Percentiles rank a stretch among this genome's conserved stretches.
Conservation (phyloP, 2,797 vertebrate species). For the Eupleurogrammus muticus region DNA sequence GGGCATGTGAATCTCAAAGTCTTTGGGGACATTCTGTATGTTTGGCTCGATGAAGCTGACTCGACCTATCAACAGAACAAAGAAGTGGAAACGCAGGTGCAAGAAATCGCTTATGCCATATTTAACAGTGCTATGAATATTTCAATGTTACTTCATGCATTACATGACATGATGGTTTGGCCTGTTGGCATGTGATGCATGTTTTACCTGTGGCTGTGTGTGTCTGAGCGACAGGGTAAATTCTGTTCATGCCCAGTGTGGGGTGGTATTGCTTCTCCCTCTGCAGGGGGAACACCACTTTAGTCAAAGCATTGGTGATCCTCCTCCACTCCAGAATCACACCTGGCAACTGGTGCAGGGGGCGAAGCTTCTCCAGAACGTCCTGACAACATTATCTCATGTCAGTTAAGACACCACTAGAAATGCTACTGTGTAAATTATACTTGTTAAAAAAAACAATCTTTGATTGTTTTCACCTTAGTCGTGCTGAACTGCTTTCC, state of each 20-base stretch:
- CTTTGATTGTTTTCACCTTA: slow-evolving; percentile 83
- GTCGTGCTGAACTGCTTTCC: slow-evolving; percentile 94
- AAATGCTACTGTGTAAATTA: background rate
- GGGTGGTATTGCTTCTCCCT: slow-evolving; percentile 88
- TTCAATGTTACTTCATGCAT: background rate
- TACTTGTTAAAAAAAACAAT: background rate
- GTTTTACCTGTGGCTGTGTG: slow-evolving; percentile 93
- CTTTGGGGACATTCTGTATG: slow-evolving; percentile 97
- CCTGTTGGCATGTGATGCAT: background rate
- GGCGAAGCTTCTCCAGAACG: slow-evolving; percentile 92
- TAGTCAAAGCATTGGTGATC: slow-evolving; percentile 95
- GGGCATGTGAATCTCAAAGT: slow-evolving; percentile 96
- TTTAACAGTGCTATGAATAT: background rate
- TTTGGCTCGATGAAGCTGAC: slow-evolving; percentile 96
- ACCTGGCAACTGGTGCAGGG: slow-evolving; percentile 92
- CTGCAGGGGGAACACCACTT: slow-evolving; percentile 95
- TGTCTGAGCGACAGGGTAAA: slow-evolving; percentile 91
- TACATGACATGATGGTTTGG: background rate
- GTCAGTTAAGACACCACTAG: slow-evolving; percentile 1
- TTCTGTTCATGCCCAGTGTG: slow-evolving; percentile 92
- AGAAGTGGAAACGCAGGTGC: background rate
- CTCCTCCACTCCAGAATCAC: slow-evolving; percentile 96
- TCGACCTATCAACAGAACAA: slow-evolving; percentile 84
- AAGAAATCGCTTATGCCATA: background rate
- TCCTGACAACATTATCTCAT: slow-evolving; percentile 81